Evolutionary conservation across 2,888 invertebrate species (phyloP), one percentile per base, ranked within the genome.

Genomic region (Tanytarsus gracilentus): DNA sequence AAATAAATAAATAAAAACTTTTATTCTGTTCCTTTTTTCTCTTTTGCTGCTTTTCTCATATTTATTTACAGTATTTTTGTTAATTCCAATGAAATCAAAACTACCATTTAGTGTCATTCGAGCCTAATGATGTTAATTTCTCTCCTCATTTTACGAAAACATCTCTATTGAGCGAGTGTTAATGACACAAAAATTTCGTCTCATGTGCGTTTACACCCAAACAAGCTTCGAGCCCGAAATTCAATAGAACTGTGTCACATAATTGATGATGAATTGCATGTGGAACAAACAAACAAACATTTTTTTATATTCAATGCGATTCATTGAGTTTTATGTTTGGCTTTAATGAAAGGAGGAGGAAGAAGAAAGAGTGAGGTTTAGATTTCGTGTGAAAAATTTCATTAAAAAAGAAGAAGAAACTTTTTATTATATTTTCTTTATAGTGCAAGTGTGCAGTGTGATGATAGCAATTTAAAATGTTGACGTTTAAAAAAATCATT

Each of bases 231-330:
- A n/a, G n/a, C n/a, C n/a, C n/a, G n/a, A n/a, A n/a, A n/a, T n/a
- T n/a, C n/a, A n/a, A n/a, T n/a, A n/a, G n/a, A n/a, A n/a, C n/a
- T n/a, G n/a, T 44, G 44, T 44, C 44, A 44, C 18, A 58, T 58
- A 58, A 58, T 58, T 58, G 58, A 58, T 58, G 58, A 58, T 58
- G 48, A 48, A 58, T 58, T 27, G 58, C 58, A 58, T 58, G 58
- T 40, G 58, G 27, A 58, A 58, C 58, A 58, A 58, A 58, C 30
- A 30, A n/a, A n/a, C 18, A 44, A 44, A 44, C 44, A 44, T 44
- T 44, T 44, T 44, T n/a, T n/a, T n/a, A n/a, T n/a, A n/a, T n/a
- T n/a, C n/a, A n/a, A n/a, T n/a, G n/a, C n/a, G n/a, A n/a, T n/a
- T n/a, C n/a, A n/a, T n/a, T n/a, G n/a, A n/a, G n/a, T n/a, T n/a